Conservation (phyloP, 2,888 invertebrate genomes). For the Danaus chrysippus region DNA sequence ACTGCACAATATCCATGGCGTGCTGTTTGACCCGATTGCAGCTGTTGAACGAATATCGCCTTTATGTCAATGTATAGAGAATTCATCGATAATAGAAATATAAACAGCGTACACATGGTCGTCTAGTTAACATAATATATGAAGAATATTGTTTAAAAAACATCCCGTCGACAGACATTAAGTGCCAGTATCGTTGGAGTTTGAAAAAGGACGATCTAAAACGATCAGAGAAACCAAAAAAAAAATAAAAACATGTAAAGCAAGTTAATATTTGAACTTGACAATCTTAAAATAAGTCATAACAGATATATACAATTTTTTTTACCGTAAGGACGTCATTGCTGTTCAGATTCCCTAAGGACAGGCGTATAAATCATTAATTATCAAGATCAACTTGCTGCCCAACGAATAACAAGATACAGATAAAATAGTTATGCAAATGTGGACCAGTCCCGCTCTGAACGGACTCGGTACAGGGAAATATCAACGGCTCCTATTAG, state of each 20-base stretch:
- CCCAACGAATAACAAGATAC: constrained; percentile 41
- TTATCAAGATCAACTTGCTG: constrained; percentile 40
- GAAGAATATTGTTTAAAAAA: constrained; percentile 60
- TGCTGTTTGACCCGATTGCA: constrained; percentile 33
- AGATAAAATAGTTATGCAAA: constrained; percentile 56
- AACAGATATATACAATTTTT: constrained; percentile 20
- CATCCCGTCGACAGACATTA: constrained; percentile 61
- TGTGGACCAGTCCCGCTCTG: constrained; percentile 40
- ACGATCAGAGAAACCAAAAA: constrained; percentile 15
- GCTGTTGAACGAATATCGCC: constrained; percentile 43
- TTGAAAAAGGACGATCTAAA: constrained; percentile 24
- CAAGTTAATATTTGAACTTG: constrained; percentile 7
- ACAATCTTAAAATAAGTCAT: not conserved
- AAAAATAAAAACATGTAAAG: constrained; percentile 10
- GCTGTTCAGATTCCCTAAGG: constrained; percentile 23
- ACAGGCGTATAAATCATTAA: constrained; percentile 41
- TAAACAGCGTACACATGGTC: constrained; percentile 51
- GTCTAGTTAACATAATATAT: constrained; percentile 68
- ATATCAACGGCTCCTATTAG: constrained; percentile 44
- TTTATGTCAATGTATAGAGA: constrained; percentile 37
- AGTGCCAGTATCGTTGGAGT: constrained; percentile 40
- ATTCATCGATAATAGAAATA: constrained; percentile 32
- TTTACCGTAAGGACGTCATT: constrained; percentile 32
- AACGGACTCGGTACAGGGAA: constrained; percentile 35
- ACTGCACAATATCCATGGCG: constrained; percentile 38